These are phyloP conservation scores for Toxotes jaculatrix DNA, from an alignment of 2,113 vertebrate genomes.

Conservation along the genomic window DNA sequence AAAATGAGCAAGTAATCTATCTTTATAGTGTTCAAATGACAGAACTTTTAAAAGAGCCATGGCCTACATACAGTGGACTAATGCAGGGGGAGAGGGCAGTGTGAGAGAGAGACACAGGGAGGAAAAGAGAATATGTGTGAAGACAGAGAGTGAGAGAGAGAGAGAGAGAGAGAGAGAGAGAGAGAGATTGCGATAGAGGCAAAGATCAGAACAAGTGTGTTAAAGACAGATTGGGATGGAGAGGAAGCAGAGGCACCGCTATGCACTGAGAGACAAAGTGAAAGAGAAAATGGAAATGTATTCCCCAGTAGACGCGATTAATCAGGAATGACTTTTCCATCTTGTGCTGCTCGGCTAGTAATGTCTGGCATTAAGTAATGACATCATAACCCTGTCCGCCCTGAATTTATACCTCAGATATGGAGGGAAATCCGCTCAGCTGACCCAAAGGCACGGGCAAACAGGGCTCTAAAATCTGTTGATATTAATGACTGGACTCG, in stretches of 20 bases:
- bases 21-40: constrained; percentile 65
- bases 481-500: constrained; percentile 69
- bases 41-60: constrained; percentile 71
- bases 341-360: constrained; percentile 77
- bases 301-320: constrained; percentile 73
- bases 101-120: constrained; percentile 26
- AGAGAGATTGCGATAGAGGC: constrained; percentile 43
- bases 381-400: constrained; percentile 79
- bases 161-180: constrained; percentile 25
- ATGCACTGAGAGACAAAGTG: constrained; percentile 54
- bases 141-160: constrained; percentile 25
- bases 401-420: constrained; percentile 72
- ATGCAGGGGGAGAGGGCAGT: constrained; percentile 55
- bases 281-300: constrained; percentile 78
- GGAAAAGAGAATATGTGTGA: constrained; percentile 52
- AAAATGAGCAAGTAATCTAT: constrained; percentile 53
- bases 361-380: constrained; percentile 81
- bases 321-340: constrained; percentile 82
- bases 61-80: constrained; percentile 70
- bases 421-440: constrained; percentile 62
- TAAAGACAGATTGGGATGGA: constrained; percentile 41
- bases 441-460: constrained; percentile 64
- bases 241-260: constrained; percentile 49
- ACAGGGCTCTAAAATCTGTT: constrained; percentile 64
- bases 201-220: constrained; percentile 58